Conservation (phyloP, 2,888 invertebrate genomes). For the Iselma pallidipennis region DNA sequence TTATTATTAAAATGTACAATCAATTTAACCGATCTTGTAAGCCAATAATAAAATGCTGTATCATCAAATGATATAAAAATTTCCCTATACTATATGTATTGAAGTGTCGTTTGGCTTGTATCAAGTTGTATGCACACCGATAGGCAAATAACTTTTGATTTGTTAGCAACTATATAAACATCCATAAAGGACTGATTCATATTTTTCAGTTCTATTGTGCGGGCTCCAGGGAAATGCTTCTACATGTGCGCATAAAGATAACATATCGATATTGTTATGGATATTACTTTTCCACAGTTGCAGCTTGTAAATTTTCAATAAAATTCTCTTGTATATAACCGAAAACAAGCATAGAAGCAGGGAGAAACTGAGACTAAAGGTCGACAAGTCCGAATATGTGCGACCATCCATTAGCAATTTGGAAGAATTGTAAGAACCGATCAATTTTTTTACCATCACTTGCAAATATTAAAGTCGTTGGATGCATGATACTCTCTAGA, state of each 20-base stretch:
- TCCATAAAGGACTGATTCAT: constrained; percentile 31
- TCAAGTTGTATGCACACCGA: constrained; percentile 21
- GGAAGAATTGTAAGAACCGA: too few relatives aligned
- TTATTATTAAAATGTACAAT: neutral
- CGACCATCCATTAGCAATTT: too few relatives aligned
- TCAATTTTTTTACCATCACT: too few relatives aligned
- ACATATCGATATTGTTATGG: constrained; percentile 50
- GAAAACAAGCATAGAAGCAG: too few relatives aligned
- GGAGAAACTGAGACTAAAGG: too few relatives aligned
- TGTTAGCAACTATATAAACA: constrained; percentile 35
- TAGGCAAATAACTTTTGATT: constrained; percentile 39
- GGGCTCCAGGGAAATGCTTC: constrained; percentile 33
- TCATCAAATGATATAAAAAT: neutral
- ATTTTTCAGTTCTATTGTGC: constrained; percentile 34
- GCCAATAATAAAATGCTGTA: neutral
- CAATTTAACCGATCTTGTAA: neutral
- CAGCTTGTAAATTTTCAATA: constrained; percentile 43
- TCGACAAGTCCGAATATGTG: too few relatives aligned
- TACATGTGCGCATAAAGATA: constrained; percentile 43
- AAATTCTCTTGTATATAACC: constrained; percentile 13
- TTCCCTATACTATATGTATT: neutral
- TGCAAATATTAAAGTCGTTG: too few relatives aligned
- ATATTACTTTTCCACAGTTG: constrained; percentile 46
- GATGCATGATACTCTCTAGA: too few relatives aligned
- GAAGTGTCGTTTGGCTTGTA: neutral